Conservation (phyloP, 2,113 vertebrate species). For the Corydoras sp. region DNA sequence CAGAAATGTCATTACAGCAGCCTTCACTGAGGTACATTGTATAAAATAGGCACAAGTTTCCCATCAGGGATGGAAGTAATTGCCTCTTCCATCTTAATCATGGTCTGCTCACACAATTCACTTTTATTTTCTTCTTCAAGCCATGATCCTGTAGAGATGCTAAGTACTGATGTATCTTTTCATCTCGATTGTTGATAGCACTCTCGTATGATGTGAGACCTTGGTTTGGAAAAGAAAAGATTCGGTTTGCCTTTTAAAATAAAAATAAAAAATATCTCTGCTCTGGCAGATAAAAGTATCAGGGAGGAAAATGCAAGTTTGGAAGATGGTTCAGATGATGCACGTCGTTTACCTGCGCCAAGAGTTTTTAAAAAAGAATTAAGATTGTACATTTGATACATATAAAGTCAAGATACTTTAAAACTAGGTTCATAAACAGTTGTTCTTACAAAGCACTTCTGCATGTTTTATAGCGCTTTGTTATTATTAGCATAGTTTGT, state of each 20-base stretch:
- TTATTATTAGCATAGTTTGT: too few relatives aligned
- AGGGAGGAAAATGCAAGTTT: background rate
- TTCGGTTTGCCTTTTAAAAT: conserved; percentile 13
- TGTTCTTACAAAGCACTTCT: too few relatives aligned
- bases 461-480: too few relatives aligned
- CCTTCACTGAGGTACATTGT: conserved; percentile 24
- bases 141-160: conserved; percentile 27
- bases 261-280: background rate
- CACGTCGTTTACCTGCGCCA: too few relatives aligned
- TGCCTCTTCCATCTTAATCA: conserved; percentile 46
- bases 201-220: conserved; percentile 32
- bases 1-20: conserved; percentile 26
- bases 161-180: conserved; percentile 23
- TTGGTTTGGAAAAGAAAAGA: conserved; percentile 9
- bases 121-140: conserved; percentile 34
- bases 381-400: too few relatives aligned
- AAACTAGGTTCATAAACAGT: too few relatives aligned
- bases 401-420: too few relatives aligned
- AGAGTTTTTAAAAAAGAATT: too few relatives aligned
- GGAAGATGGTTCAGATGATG: too few relatives aligned
- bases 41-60: conserved; percentile 18
- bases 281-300: background rate
- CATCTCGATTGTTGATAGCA: conserved; percentile 24
- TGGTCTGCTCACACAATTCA: conserved; percentile 28
- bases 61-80: conserved; percentile 27